Evolutionary conservation across 2,113 vertebrate genomes (phyloP).

Genomic region (Saccopteryx bilineata): DNA sequence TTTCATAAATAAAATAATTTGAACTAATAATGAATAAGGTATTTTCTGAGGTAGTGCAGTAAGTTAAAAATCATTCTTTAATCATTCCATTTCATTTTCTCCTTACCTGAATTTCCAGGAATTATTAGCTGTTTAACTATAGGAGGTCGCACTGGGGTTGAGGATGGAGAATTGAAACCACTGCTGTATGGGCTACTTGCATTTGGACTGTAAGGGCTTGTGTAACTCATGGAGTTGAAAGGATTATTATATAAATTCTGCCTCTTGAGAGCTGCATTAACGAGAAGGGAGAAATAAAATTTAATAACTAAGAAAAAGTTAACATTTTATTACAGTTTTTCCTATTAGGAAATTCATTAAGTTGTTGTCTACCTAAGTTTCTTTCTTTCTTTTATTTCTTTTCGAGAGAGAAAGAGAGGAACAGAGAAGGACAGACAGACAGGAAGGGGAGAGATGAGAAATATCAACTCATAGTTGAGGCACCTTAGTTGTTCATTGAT

Average conservation of each 20-base stretch:
- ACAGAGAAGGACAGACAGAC: too few relatives aligned
- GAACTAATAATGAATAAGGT: neutral
- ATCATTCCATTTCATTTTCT: neutral
- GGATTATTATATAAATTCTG: slow-evolving; percentile 95
- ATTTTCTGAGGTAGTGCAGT: neutral
- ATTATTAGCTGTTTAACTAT: slow-evolving; percentile 95
- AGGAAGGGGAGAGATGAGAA: too few relatives aligned
- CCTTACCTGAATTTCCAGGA: slow-evolving; percentile 93
- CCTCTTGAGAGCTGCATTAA: slow-evolving; percentile 93
- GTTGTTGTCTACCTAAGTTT: slow-evolving; percentile 11
- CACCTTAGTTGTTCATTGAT: too few relatives aligned
- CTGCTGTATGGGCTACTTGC: slow-evolving; percentile 96
- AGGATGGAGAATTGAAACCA: slow-evolving; percentile 97
- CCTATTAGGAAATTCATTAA: slow-evolving; percentile 50
- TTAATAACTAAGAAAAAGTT: slow-evolving; percentile 56
- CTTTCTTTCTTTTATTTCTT: too few relatives aligned
- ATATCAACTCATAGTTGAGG: too few relatives aligned
- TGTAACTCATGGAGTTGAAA: slow-evolving; percentile 91
- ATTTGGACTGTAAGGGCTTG: slow-evolving; percentile 95
- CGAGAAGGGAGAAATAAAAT: slow-evolving; percentile 57
- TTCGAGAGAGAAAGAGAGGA: too few relatives aligned
- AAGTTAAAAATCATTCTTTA: slow-evolving; percentile 45
- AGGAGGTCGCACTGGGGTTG: slow-evolving; percentile 94
- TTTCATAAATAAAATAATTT: slow-evolving; percentile 44
- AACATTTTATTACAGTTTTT: slow-evolving; percentile 56